A percentile compares a stretch with the other conserved stretches of the same genome.
These are phyloP conservation scores for Tortrix viridana DNA, from an alignment of 2,888 invertebrate species.

Conservation along the genomic window DNA sequence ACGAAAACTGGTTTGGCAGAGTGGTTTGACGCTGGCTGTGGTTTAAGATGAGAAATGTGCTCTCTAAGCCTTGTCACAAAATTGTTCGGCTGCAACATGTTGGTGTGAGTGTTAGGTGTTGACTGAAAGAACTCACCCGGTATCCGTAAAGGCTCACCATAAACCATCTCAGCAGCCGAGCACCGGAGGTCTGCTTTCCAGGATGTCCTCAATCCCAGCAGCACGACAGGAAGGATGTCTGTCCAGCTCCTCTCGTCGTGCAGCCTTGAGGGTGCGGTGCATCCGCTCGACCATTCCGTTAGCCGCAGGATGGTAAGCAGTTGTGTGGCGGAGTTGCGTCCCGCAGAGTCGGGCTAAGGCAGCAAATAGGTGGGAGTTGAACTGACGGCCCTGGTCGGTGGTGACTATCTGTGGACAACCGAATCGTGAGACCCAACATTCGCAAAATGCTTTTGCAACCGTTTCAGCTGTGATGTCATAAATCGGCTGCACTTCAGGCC, in stretches of 20 bases:
- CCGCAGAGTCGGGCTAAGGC: conserved; percentile 24
- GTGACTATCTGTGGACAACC: conserved; percentile 54
- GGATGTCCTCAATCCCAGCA: conserved; percentile 41
- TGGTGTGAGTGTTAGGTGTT: background rate
- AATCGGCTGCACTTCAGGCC: background rate
- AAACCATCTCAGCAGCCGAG: conserved; percentile 43
- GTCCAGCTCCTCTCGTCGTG: conserved; percentile 46
- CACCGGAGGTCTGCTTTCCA: conserved; percentile 48
- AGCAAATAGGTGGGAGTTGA: conserved; percentile 38
- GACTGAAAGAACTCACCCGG: conserved; percentile 43
- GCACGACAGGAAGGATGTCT: conserved; percentile 47
- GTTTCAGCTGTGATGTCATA: conserved; percentile 42
- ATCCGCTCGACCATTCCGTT: conserved; percentile 31
- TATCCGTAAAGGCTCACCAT: conserved; percentile 41
- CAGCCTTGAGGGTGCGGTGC: conserved; percentile 18
- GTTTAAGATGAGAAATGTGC: background rate
- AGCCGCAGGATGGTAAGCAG: conserved; percentile 15
- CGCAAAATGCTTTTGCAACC: conserved; percentile 49
- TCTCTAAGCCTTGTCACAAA: background rate
- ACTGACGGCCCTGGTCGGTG: conserved; percentile 49
- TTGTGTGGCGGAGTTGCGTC: background rate
- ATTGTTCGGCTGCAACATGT: background rate
- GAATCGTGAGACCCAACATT: conserved; percentile 56
- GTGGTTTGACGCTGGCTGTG: background rate
- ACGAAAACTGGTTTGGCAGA: background rate